These are phyloP conservation scores for Machaerirhynchus nigripectus DNA, from an alignment of 2,113 vertebrate genomes.

Conservation along the genomic window DNA sequence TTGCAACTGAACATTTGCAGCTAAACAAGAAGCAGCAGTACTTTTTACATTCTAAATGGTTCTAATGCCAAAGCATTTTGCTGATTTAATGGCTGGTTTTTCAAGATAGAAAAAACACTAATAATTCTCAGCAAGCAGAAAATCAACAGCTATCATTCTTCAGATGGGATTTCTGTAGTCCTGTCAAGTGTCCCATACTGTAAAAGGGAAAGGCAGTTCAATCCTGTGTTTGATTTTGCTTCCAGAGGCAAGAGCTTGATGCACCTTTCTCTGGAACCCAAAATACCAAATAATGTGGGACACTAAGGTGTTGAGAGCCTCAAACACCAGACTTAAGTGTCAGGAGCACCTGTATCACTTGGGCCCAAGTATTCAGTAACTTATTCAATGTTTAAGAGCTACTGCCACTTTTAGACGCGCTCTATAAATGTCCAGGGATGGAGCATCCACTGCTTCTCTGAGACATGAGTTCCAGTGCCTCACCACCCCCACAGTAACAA, in stretches of 20 bases:
- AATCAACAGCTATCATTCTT: constrained; percentile 49
- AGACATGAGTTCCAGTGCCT: not conserved
- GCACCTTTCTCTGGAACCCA: not conserved
- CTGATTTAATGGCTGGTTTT: constrained; percentile 50
- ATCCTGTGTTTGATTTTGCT: not conserved
- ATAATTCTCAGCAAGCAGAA: constrained; percentile 59
- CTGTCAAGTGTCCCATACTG: not conserved
- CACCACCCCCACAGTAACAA: not conserved
- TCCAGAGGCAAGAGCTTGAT: not conserved
- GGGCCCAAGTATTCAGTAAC: not conserved
- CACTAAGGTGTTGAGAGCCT: not conserved
- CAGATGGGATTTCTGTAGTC: constrained; percentile 44
- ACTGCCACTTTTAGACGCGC: not conserved
- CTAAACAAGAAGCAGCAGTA: not conserved
- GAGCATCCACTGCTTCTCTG: not conserved
- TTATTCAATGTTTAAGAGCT: not conserved
- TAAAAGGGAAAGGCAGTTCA: constrained; percentile 7
- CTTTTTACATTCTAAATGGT: constrained; percentile 31
- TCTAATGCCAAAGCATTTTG: constrained; percentile 8
- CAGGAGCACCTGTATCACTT: not conserved
- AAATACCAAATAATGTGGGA: not conserved
- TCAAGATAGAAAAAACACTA: constrained; percentile 44
- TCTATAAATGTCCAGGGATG: not conserved
- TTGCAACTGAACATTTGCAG: not conserved
- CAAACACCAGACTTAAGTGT: not conserved